Base-by-base conservation (phyloP, 2,888 invertebrate species). In the Drosophila multiciliata region DNA sequence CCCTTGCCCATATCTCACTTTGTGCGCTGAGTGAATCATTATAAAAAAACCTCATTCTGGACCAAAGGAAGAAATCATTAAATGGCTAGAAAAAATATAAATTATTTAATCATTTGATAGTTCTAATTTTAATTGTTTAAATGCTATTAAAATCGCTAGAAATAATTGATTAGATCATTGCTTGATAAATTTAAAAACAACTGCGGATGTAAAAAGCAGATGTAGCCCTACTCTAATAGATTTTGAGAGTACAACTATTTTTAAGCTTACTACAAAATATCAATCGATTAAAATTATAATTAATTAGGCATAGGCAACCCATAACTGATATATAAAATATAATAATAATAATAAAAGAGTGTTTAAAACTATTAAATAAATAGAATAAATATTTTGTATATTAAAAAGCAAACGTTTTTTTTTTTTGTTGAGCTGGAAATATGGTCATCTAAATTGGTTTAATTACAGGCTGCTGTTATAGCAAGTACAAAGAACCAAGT, bases 1-100 rank as follows among this genome's bases (percentile, higher is more conserved):
- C 66, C 62, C 35, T 60, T 55, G 49, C 35, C n/a, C 65, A 74
- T 54, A 63, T 78, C 66, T 52, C 53, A 61, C 58, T 32, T 48
- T 70, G 38, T 32, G 33, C 15, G 50, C n/a, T 79, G 79, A 78
- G 79, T 78, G 78, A 78, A 78, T 78, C 78, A 78, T 78, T 75
- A 75, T 5, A 29, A 29, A 75, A 65, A 75, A 65, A 60, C 49
- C 48, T 60, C 49, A 57, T 36, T 15, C 17, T 49, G 38, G 36
- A 17, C 32, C 12, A 40, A 61, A 26, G 58, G 20, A 26, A 29
- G 1, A 60, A 23, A 20, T 11, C 26, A 29, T 20, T 50, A 26
- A n/a, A 38, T 15, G 50, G 40, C 12, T 29, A 29, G 29, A 52
- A 52, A 38, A 20, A 60, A 20, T 15, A 8, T n/a, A 36, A 60